phyloP scores from a whole-genome alignment of 2,113 vertebrate genomes.

The Isichthys henryi region DNA sequence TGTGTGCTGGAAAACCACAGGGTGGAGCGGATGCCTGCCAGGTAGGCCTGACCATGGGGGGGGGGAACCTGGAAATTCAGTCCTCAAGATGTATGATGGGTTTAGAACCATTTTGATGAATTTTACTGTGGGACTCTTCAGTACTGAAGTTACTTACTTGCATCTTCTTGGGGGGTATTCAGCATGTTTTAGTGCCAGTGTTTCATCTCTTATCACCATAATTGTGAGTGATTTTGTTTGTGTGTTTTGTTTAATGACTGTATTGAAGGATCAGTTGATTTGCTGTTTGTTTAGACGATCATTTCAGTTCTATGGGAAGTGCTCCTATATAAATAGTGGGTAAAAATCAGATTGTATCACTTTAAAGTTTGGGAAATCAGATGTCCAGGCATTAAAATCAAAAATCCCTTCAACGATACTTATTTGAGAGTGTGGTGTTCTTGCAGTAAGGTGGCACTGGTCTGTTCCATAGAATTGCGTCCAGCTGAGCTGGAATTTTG shows the following conservation, averaged over 20 bases:
- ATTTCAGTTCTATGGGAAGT: neutral
- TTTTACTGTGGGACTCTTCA: neutral
- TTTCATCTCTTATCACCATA: neutral
- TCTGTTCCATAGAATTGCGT: neutral
- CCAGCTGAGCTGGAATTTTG: neutral
- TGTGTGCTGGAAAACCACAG: slow-evolving; percentile 48
- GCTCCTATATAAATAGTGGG: neutral
- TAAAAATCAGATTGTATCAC: neutral
- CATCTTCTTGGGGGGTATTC: neutral
- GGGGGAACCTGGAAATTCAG: neutral
- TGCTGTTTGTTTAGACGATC: neutral
- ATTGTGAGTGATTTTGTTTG: neutral
- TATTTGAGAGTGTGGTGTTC: neutral
- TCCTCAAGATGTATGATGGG: neutral
- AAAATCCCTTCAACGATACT: neutral
- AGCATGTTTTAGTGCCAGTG: neutral
- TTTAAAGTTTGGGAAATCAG: neutral
- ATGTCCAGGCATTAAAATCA: neutral
- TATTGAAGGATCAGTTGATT: neutral
- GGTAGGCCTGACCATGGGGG: slow-evolving; percentile 26
- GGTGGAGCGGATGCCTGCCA: slow-evolving; percentile 49
- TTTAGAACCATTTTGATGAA: neutral
- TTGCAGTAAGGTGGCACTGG: neutral
- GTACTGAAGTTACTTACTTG: neutral
- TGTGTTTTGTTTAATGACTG: neutral